Base-by-base conservation (phyloP, 1,140 invertebrate genomes). In the Calliopsis andreniformis region DNA sequence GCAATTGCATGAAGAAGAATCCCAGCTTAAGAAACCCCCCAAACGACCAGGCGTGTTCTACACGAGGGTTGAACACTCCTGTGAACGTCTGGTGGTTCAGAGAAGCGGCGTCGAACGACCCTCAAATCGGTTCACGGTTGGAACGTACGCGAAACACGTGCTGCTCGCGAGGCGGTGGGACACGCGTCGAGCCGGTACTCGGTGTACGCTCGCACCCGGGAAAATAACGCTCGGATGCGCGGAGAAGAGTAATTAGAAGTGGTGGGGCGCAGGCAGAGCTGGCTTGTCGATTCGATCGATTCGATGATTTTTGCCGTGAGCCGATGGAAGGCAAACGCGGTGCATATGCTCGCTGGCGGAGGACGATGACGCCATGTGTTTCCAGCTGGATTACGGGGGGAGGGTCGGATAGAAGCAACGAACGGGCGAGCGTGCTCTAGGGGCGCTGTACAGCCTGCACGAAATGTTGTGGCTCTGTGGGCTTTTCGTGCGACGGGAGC, bases 301-400 rank as follows among this genome's bases (percentile, higher is more conserved):
- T 53, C 61, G 68, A 84, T 84, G 82, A 79, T 76, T 72, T 76
- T 69, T 86, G 76, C 80, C 82, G 77, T 78, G 83, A 73, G 75
- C 69, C 69, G 76, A 49, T 51, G 67, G 49, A 47, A 58, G 25
- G 59, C 58, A 85, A n/a, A 77, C 67, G 49, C 62, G 80, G 49
- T 86, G 84, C 89, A 91, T 90, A 90, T 90, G 90, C 86, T 85
- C 56, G 73, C 77, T 73, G 66, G 76, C 62, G 72, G 80, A 85
- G 81, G 76, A 76, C 82, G 85, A 89, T 85, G 88, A 90, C 87
- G 87, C 89, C 90, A 90, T 91, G 90, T 90, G 90, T 89, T 91
- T 90, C 86, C 87, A 89, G 88, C 84, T 89, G 90, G 86, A 86
- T 84, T 86, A 83, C 61, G 78, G 78, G 78, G 78, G 85, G 81